Conservation (phyloP, 2,113 vertebrate species). For the Dromaius novaehollandiae region DNA sequence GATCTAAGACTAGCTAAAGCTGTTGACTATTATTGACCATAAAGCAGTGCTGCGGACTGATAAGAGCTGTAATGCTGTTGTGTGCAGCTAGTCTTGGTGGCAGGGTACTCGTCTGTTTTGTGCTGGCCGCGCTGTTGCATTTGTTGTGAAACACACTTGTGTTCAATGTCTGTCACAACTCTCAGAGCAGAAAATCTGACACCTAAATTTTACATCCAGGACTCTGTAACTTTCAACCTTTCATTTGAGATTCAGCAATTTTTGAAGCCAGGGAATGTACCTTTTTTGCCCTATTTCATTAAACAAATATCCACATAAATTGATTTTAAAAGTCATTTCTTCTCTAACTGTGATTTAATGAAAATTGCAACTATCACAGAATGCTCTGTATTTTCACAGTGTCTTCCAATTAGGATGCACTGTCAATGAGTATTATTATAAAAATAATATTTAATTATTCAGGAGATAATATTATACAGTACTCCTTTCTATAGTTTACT, state of each 20-base stretch:
- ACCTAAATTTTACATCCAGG: neutral
- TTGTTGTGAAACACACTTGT: conserved; percentile 5
- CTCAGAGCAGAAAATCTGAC: conserved; percentile 28
- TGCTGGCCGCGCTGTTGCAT: neutral
- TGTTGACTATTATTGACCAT: neutral
- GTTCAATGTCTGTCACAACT: conserved; percentile 78
- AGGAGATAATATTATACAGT: neutral
- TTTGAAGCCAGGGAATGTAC: neutral
- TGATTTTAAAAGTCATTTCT: neutral
- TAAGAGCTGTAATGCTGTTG: neutral
- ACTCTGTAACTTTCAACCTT: neutral
- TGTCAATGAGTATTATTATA: neutral
- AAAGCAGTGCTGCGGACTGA: rapidly evolving
- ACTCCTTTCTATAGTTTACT: neutral
- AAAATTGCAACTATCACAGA: neutral
- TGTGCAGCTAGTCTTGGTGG: rapidly evolving
- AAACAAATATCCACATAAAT: neutral
- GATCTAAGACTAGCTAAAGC: neutral
- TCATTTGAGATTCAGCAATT: neutral
- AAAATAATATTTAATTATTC: neutral
- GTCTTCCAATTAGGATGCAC: neutral
- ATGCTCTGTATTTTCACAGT: neutral
- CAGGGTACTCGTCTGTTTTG: neutral
- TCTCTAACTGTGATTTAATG: neutral
- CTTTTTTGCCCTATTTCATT: neutral